Evolutionary conservation across 2,797 vertebrate genomes (phyloP).

Genomic region (Hirundo rustica): DNA sequence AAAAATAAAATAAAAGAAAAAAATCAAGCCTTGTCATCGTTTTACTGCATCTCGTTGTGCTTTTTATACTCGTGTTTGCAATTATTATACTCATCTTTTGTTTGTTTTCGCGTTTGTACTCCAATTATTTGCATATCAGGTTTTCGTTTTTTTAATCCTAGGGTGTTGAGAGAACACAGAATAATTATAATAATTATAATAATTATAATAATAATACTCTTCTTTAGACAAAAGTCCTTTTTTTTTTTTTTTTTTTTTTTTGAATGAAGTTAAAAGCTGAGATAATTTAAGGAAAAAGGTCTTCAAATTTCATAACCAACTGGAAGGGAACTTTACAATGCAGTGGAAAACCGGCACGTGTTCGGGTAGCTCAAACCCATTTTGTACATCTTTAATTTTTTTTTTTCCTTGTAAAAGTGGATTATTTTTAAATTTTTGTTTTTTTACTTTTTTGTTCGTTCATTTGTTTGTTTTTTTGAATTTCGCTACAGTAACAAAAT

Average conservation of each 20-base stretch:
- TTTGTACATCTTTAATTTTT: conserved; percentile 84
- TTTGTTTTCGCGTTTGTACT: conserved; percentile 79
- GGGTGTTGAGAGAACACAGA: conserved; percentile 76
- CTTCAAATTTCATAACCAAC: conserved; percentile 91
- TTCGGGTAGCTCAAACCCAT: conserved; percentile 89
- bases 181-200: conserved; percentile 73
- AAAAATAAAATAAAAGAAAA: conserved; percentile 50
- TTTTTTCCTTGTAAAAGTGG: conserved; percentile 88
- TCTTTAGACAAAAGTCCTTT: conserved; percentile 77
- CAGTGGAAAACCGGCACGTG: conserved; percentile 89
- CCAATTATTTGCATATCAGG: conserved; percentile 91
- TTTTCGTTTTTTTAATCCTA: conserved; percentile 81
- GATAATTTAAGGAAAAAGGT: conserved; percentile 86
- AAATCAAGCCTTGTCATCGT: conserved; percentile 78
- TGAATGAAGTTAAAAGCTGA: conserved; percentile 86
- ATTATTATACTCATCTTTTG: conserved; percentile 64
- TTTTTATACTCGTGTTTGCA: conserved; percentile 82
- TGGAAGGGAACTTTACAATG: conserved; percentile 87
- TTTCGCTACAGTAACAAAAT: conserved; percentile 98
- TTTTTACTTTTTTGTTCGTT: conserved; percentile 42
- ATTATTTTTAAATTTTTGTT: conserved; percentile 61
- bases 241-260: conserved; percentile 47
- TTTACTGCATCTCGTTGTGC: conserved; percentile 84
- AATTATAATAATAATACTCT: conserved; percentile 68
- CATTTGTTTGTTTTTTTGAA: conserved; percentile 36